These are phyloP conservation scores for Teleogryllus occipitalis DNA, from an alignment of 1,140 invertebrate genomes.

Conservation along the genomic window DNA sequence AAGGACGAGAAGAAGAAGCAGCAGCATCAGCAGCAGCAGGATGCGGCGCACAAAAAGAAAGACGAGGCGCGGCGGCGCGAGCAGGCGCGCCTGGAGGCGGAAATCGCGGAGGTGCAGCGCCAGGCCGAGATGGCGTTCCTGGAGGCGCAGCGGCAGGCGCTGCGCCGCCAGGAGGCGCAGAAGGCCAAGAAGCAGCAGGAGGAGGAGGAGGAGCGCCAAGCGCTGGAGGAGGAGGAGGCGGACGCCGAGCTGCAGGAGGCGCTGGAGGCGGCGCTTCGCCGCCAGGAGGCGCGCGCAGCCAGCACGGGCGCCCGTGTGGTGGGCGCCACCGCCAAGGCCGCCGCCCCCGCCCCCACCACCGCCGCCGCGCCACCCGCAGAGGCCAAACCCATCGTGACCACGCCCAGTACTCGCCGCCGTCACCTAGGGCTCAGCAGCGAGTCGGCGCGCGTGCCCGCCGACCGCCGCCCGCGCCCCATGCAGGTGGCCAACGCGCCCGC, in stretches of 20 bases:
- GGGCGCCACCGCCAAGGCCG: background rate
- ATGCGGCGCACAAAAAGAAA: background rate
- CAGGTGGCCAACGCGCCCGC: slow-evolving; percentile 15
- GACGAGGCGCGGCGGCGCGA: background rate
- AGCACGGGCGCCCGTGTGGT: background rate
- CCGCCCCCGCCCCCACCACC: no score
- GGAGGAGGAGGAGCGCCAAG: background rate
- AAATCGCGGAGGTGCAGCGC: background rate
- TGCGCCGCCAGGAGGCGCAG: background rate
- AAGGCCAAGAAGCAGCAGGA: background rate
- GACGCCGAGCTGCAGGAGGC: background rate
- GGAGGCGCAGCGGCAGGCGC: background rate
- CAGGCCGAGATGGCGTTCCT: background rate
- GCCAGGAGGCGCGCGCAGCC: background rate
- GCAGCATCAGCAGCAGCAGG: no score
- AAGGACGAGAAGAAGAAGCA: no score
- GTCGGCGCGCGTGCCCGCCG: slow-evolving; percentile 12
- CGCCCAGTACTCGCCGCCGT: slow-evolving; percentile 17
- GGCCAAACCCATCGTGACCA: slow-evolving; percentile 13
- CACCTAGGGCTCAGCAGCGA: slow-evolving; percentile 15
- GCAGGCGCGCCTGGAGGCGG: background rate
- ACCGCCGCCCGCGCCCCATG: slow-evolving; percentile 19
- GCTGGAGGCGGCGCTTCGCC: background rate
- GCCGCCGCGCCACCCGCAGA: background rate
- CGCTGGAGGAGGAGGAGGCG: background rate